These are phyloP conservation scores for Eubasilissa regina DNA, from an alignment of 1,140 invertebrate genomes.

Conservation along the genomic window DNA sequence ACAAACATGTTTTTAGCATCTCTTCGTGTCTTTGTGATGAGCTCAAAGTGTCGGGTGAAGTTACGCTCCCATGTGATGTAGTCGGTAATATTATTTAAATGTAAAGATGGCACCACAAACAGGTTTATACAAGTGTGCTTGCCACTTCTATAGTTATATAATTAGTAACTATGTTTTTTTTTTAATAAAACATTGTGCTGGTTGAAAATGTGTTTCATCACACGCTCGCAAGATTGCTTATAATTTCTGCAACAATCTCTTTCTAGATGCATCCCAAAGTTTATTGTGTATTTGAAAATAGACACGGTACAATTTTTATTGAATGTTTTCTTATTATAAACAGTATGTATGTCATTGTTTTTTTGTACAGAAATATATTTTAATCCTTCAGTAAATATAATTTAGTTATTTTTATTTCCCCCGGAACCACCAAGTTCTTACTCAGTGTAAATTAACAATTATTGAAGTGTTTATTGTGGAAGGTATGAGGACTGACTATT, in stretches of 20 bases:
- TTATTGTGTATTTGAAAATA: no score
- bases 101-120: no score
- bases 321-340: not conserved
- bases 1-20: not conserved
- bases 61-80: not conserved
- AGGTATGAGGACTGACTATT: no score
- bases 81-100: not conserved
- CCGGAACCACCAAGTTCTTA: no score
- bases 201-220: no score
- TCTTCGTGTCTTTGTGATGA: slow-evolving; percentile 2
- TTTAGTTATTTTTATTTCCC: slow-evolving; percentile 8
- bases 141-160: not conserved
- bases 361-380: slow-evolving; percentile 37
- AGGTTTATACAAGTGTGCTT: not conserved
- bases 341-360: slow-evolving; percentile 1
- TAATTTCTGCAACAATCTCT: no score
- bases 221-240: no score
- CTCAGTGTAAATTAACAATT: no score
- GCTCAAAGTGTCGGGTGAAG: not conserved
- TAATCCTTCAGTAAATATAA: slow-evolving; percentile 8
- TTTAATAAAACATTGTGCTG: not conserved
- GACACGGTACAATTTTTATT: slow-evolving; percentile 2
- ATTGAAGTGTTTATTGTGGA: no score
- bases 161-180: not conserved
- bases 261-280: no score